These are phyloP conservation scores for Mesorhabditis belari DNA, from an alignment of 2,888 invertebrate genomes.

Conservation along the genomic window DNA sequence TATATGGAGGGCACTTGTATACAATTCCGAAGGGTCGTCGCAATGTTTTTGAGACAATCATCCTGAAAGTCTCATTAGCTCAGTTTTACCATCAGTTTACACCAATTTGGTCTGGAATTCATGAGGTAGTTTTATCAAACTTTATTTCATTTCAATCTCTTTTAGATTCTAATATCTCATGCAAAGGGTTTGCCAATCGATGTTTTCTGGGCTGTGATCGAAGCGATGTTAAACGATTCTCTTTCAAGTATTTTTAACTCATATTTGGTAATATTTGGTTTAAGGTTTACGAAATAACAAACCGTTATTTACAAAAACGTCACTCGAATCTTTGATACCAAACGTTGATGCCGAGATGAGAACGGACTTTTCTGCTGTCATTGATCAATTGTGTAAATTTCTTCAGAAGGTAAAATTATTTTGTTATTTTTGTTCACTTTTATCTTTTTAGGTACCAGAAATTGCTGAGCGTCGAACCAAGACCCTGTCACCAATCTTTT, in stretches of 20 bases:
- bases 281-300: background rate
- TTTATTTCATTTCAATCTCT: constrained; percentile 62
- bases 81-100: constrained; percentile 77
- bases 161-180: constrained; percentile 58
- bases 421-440: background rate
- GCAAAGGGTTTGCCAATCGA: constrained; percentile 57
- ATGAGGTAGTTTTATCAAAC: constrained; percentile 69
- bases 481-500: constrained; percentile 72
- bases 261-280: too few species aligned
- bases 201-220: constrained; percentile 55
- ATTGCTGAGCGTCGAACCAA: constrained; percentile 74
- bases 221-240: background rate
- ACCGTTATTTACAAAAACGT: background rate
- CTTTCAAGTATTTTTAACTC: constrained; percentile 42
- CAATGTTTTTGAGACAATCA: constrained; percentile 57
- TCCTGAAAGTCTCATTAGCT: constrained; percentile 74
- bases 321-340: background rate
- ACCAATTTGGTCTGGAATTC: constrained; percentile 77
- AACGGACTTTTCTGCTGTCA: background rate
- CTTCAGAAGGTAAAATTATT: background rate
- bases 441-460: constrained; percentile 61
- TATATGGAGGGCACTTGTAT: background rate
- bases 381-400: background rate
- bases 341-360: background rate
- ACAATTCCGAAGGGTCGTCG: background rate